phyloP scores from a whole-genome alignment of 2,888 invertebrate species.

The Ferrisia virgata region DNA sequence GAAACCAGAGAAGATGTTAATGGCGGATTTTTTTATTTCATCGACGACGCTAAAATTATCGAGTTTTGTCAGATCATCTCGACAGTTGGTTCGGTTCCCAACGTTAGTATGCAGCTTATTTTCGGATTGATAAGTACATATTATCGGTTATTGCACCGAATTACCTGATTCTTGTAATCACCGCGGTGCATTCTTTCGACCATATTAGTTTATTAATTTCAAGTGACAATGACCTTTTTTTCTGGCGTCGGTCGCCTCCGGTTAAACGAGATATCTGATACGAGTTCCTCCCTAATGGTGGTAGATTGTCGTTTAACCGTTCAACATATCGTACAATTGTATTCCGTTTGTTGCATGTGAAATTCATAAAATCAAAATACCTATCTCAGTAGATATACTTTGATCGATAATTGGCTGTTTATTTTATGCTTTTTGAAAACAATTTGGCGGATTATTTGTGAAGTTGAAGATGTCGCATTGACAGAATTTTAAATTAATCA shows the following conservation, averaged over 20 bases:
- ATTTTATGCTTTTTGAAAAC: too few species aligned
- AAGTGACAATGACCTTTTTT: constrained; percentile 5
- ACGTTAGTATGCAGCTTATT: neutral
- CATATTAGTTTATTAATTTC: constrained; percentile 1
- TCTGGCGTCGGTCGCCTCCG: neutral
- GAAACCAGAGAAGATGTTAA: neutral
- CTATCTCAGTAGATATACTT: neutral
- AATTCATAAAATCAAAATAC: too few species aligned
- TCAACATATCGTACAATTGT: neutral
- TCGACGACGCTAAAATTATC: neutral
- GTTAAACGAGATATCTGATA: neutral
- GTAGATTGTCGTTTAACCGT: neutral
- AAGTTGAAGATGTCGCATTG: too few species aligned
- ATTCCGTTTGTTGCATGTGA: neutral
- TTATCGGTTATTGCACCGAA: constrained; percentile 5
- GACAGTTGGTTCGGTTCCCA: neutral
- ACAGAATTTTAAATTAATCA: too few species aligned
- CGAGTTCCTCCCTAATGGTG: neutral
- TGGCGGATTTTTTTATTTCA: neutral
- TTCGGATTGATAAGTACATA: neutral
- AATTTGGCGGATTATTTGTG: too few species aligned
- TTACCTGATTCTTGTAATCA: neutral
- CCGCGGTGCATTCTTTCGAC: neutral
- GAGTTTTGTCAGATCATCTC: neutral
- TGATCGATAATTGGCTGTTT: neutral